Base-by-base conservation (phyloP, 2,113 vertebrate genomes). In the Tamias sibiricus region DNA sequence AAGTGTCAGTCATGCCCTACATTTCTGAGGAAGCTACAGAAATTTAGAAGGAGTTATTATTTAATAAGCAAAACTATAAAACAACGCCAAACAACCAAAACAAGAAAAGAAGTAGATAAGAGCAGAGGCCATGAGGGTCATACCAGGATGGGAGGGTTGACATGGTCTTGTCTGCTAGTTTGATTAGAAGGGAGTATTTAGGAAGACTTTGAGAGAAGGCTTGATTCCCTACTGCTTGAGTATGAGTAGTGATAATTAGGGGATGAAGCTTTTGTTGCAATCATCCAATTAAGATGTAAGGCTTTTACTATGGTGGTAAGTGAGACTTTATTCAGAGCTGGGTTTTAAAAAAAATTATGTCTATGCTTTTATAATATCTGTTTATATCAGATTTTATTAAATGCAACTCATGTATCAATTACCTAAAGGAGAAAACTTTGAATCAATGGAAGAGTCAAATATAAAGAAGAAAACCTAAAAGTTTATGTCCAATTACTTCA, bases 381-480 rank as follows among this genome's bases (percentile, higher is more conserved):
- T n/a, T 87, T 91, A 40, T 30, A 9, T 84, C 66, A 54, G 26
- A 64, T 35, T 69, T 42, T 54, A 16, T 81, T 37, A 76, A 81
- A n/a, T 8, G 37, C 35, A 88, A 88, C 13, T 84, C 82, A 8
- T 47, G 37, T 35, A 82, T 37, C 8, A 87, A 77, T 52, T 89
- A 72, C 22, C 26, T 82, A 47, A 87, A n/a, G 35, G 12, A 93
- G 17, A 83, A 79, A 75, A 72, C 1, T 71, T 82, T 47, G 10
- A 66, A 30, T 66, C 52, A 87, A 22, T 42, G 76, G 22, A 72
- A 64, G 16, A 72, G 69, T 24, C 17, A 47, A 49, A 72, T 47
- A 42, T 80, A 77, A 71, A 37, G 42, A 52, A 76, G 30, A 90
- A 87, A 94, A 37, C 30, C 35, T 80, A 35, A 93, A 74, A 6